phyloP scores from a whole-genome alignment of 2,888 invertebrate species.

The Gymnoscelis rufifasciata region DNA sequence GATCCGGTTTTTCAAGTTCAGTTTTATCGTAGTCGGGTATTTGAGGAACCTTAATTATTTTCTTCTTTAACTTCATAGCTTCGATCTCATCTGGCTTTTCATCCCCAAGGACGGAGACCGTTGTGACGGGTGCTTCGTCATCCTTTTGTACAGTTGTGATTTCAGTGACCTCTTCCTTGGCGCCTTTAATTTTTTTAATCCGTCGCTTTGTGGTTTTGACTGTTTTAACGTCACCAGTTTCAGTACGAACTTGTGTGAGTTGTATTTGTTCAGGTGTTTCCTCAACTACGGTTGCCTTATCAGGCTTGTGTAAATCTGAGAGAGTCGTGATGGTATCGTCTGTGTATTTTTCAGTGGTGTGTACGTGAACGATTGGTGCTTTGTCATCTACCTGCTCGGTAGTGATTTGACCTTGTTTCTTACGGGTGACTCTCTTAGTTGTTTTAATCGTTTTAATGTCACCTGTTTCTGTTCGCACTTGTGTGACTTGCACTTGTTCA shows the following conservation, averaged over 20 bases:
- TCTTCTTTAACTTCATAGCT: conserved; percentile 81
- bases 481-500: conserved; percentile 24
- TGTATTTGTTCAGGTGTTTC: conserved; percentile 41
- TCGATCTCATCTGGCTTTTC: no score
- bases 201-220: conserved; percentile 1
- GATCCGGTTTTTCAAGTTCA: conserved; percentile 74
- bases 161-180: conserved; percentile 3
- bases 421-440: no score
- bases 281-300: conserved; percentile 18
- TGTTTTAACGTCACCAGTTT: conserved; percentile 1
- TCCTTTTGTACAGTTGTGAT: conserved; percentile 5
- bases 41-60: conserved; percentile 71
- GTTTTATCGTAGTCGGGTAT: conserved; percentile 69
- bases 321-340: conserved; percentile 21
- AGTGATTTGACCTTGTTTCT: conserved; percentile 7
- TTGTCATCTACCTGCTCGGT: conserved; percentile 44
- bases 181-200: not conserved
- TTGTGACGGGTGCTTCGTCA: conserved; percentile 6
- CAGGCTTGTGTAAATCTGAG: conserved; percentile 10
- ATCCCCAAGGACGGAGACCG: no score
- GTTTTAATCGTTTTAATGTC: no score
- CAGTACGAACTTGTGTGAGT: conserved; percentile 34
- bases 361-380: conserved; percentile 41
- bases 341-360: conserved; percentile 35
- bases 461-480: no score